Evolutionary conservation across 2,888 invertebrate genomes (phyloP), one percentile per base, ranked within the genome.

Genomic region (Aphrophora alni): DNA sequence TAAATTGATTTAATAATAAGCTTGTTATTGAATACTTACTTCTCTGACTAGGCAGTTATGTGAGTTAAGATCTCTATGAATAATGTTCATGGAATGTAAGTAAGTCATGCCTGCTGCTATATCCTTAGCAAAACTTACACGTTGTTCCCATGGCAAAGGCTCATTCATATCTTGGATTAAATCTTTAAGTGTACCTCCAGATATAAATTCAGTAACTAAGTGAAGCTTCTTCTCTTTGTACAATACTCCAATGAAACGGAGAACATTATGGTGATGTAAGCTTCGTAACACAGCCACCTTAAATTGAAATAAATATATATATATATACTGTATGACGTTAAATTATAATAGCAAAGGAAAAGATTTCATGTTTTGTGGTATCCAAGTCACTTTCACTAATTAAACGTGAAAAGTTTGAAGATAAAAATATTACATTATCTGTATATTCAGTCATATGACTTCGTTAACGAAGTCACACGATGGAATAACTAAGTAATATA

Each of bases 71-170:
- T 98, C 98, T 78, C 97, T 90, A 89, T 98, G 98, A 84, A 98
- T 98, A 84, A 98, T 96, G 89, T 96, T 96, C 94, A 95, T 95
- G 85, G 96, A 95, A 89, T 98, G 98, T 82, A 98, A 90, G 89
- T 98, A 98, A 14, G 96, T 95, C 94, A 98, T 96, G 83, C 98
- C 98, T 26, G 95, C 93, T 59, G 98, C 94, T 87, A 98, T 98
- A 88, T 98, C 97, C 85, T 95, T 94, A 74, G 97, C 96, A 88
- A 97, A 94, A 0, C 94, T 93, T 2, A 95, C 94, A 27, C 97
- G 91, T 86, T 93, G 93, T 79, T 92, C 91, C 97, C 97, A 98
- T 26, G 93, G 91, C 78, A 98, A 88, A 0, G 92, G 89, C 70
- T 93, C 91, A 0, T 89, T 88, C 17, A 91, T 89, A 86, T 95